Evolutionary conservation across 1,140 invertebrate species (phyloP), one percentile per base, ranked within the genome.

Genomic region (Papilio aristodemus): DNA sequence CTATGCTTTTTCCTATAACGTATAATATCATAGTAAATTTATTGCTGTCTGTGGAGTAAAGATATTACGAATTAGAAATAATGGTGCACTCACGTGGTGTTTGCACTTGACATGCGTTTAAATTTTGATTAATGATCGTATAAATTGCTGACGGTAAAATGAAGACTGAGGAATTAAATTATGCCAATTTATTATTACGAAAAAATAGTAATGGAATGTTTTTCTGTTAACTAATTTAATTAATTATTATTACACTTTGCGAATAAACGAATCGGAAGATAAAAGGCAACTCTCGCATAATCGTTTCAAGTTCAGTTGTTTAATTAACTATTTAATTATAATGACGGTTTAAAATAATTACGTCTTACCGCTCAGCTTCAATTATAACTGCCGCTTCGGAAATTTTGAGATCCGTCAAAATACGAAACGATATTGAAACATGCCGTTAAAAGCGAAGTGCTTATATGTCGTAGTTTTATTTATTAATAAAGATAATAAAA

Each of bases 291-390:
- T 4, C 46, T 50, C 46, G 10, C 46, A 22, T 22, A 54, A 54
- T 54, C 19, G 19, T 25, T 54, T 54, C 46, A 54, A 54, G 46
- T 25, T 54, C 46, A 54, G 46, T 25, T 54, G 22, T 54, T 22
- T 54, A 50, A 50, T 22, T 50, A 50, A 8, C 17, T 1, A 50
- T 19, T 19, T 50, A 54, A 46, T 46, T 46, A 46, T 14, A 32
- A 6, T 32, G 11, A 4, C 10, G 43, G 14, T 22, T 22, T 19
- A 10, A 54, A 54, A 10, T 46, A 46, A 54, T 54, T 22, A 54
- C 19, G 17, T 46, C 17, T 19, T 22, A 10, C 41, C 14, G 14
- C 41, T 14, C 14, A 54, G 14, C 43, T 54, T 54, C 19, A 54
- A 4, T 22, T 54, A 54, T 54, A 22, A 54, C 46, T 14, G n/a